Evolutionary conservation across 1,140 invertebrate genomes (phyloP).

Genomic region (Drosophila leontia): DNA sequence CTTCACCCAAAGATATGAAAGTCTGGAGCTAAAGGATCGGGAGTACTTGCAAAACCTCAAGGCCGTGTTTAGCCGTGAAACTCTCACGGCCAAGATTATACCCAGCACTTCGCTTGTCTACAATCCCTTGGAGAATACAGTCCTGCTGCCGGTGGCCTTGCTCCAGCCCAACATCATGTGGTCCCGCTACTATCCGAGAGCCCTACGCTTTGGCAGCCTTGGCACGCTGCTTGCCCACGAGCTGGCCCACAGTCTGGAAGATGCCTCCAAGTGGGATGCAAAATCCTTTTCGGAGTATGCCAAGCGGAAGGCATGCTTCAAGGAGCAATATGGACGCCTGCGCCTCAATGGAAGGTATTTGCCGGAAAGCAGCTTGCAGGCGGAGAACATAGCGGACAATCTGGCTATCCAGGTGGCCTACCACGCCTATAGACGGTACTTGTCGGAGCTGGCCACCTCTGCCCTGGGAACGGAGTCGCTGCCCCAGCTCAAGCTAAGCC

Average conservation of each 20-base stretch:
- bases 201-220: slow-evolving; percentile 86
- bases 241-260: slow-evolving; percentile 88
- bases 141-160: slow-evolving; percentile 62
- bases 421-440: slow-evolving; percentile 85
- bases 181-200: slow-evolving; percentile 73
- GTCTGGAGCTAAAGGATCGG: slow-evolving; percentile 33
- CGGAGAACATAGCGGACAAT: slow-evolving; percentile 91
- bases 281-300: slow-evolving; percentile 48
- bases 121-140: slow-evolving; percentile 44
- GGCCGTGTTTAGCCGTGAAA: slow-evolving; percentile 23
- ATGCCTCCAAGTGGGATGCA: slow-evolving; percentile 61
- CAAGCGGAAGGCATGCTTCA: slow-evolving; percentile 66
- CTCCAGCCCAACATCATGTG: slow-evolving; percentile 77
- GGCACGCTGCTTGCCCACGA: slow-evolving; percentile 88
- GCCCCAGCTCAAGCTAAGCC: slow-evolving; percentile 86
- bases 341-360: slow-evolving; percentile 84
- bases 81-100: background rate
- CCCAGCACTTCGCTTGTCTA: slow-evolving; percentile 29
- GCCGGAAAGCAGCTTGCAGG: slow-evolving; percentile 88
- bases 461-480: slow-evolving; percentile 79
- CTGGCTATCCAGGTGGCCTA: slow-evolving; percentile 88
- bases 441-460: slow-evolving; percentile 25
- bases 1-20: slow-evolving; percentile 51
- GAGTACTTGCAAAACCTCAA: slow-evolving; percentile 68
- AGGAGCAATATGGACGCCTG: slow-evolving; percentile 65